Conservation (phyloP, 2,888 invertebrate genomes). For the Clanis bilineata region DNA sequence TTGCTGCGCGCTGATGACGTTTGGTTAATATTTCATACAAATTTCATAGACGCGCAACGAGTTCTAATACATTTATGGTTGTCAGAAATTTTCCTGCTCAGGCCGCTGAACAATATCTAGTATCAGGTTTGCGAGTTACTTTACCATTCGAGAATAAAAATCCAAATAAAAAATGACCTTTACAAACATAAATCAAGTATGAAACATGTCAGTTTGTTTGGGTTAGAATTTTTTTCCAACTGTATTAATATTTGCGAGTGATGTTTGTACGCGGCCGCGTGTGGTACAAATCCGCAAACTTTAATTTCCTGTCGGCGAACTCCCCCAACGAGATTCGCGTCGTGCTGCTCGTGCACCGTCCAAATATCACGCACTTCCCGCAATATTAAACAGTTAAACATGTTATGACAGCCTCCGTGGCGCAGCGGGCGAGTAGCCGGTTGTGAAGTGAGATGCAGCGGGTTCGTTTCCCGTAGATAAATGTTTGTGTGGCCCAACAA, state of each 20-base stretch:
- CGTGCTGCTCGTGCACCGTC: neutral
- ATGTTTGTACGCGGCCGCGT: slow-evolving; percentile 26
- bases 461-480: no score
- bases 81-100: no score
- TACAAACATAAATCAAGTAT: neutral
- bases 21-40: no score
- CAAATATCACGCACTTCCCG: neutral
- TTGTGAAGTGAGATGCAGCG: no score
- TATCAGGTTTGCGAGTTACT: no score
- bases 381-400: neutral
- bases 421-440: neutral
- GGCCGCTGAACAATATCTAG: no score
- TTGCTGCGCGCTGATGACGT: no score
- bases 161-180: neutral
- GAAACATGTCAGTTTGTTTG: neutral
- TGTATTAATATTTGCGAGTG: slow-evolving; percentile 16
- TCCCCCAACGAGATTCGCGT: slow-evolving; percentile 26
- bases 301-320: slow-evolving; percentile 47
- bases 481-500: no score
- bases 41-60: no score
- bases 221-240: slow-evolving; percentile 4
- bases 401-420: neutral
- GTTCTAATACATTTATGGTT: no score
- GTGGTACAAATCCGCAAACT: slow-evolving; percentile 39
- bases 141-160: no score